Conservation (phyloP, 2,888 invertebrate species). For the Agrenia bidenticulata region DNA sequence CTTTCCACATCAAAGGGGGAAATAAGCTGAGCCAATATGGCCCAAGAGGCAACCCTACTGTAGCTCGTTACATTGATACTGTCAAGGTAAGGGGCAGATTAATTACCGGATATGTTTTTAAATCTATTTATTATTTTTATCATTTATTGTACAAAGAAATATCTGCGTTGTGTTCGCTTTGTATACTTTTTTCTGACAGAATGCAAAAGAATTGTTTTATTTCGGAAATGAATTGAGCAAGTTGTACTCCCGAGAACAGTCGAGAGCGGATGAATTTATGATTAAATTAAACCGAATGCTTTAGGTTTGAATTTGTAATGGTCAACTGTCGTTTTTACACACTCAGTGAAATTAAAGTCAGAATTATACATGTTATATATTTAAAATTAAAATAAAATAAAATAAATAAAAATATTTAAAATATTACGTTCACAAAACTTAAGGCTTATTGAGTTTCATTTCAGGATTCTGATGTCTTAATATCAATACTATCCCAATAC, state of each 20-base stretch:
- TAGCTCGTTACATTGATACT: conserved; percentile 5
- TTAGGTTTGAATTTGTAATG: no score
- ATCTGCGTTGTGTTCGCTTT: no score
- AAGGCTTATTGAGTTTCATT: no score
- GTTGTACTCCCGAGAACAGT: conserved; percentile 14
- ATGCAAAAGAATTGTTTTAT: not conserved
- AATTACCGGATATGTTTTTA: not conserved
- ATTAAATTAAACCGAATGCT: not conserved
- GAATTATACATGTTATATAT: no score
- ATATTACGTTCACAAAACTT: no score
- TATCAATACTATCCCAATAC: no score
- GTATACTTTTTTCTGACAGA: conserved; percentile 4
- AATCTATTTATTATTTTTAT: not conserved
- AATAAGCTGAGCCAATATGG: not conserved
- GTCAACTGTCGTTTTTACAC: no score
- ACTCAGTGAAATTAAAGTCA: no score
- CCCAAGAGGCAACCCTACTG: not conserved
- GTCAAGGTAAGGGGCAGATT: not conserved
- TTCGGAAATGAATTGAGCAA: not conserved
- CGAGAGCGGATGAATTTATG: conserved; percentile 15
- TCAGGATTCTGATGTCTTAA: no score
- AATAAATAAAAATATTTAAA: no score
- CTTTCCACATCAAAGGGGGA: conserved; percentile 13
- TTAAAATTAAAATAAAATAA: no score
- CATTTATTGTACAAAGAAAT: no score